A percentile compares a stretch with the other conserved stretches of the same genome.
Conservation (phyloP, 2,888 invertebrate species). For the Criorhina ranunculi region DNA sequence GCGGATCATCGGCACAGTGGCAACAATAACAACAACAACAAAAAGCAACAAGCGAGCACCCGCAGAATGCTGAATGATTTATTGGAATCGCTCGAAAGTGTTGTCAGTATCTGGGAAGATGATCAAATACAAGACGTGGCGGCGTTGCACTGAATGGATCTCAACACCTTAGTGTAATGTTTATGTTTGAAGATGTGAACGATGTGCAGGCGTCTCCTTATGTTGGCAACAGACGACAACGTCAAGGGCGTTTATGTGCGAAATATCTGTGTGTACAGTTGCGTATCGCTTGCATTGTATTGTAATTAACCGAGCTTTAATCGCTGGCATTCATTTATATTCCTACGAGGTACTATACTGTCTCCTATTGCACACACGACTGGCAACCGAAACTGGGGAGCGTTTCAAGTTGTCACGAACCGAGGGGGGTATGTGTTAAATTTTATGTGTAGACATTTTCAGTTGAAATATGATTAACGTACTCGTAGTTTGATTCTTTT, state of each 20-base stretch:
- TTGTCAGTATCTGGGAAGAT: slow-evolving; percentile 75
- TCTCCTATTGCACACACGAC: slow-evolving; percentile 49
- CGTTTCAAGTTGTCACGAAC: slow-evolving; percentile 32
- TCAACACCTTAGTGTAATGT: slow-evolving; percentile 74
- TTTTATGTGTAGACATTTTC: slow-evolving; percentile 40
- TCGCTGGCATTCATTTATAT: slow-evolving; percentile 71
- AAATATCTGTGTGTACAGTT: slow-evolving; percentile 27
- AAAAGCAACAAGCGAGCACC: slow-evolving; percentile 60
- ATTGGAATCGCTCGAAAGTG: slow-evolving; percentile 71
- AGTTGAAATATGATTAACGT: slow-evolving; percentile 5
- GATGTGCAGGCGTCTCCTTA: slow-evolving; percentile 65
- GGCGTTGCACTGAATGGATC: slow-evolving; percentile 61
- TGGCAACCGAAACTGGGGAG: slow-evolving; percentile 41
- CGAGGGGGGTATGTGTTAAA: slow-evolving; percentile 25
- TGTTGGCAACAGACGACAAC: slow-evolving; percentile 63
- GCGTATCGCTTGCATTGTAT: slow-evolving; percentile 64
- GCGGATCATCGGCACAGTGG: slow-evolving; percentile 72
- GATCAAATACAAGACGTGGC: slow-evolving; percentile 76
- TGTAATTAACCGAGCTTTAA: slow-evolving; percentile 74
- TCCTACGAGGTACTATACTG: slow-evolving; percentile 53
- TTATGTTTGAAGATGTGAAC: slow-evolving; percentile 69
- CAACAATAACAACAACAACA: slow-evolving; percentile 53
- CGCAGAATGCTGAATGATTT: slow-evolving; percentile 77
- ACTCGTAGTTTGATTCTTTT: too few relatives aligned
- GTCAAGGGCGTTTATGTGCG: slow-evolving; percentile 74